Conservation (phyloP, 1,140 invertebrate genomes). For the Monomorium pharaonis region DNA sequence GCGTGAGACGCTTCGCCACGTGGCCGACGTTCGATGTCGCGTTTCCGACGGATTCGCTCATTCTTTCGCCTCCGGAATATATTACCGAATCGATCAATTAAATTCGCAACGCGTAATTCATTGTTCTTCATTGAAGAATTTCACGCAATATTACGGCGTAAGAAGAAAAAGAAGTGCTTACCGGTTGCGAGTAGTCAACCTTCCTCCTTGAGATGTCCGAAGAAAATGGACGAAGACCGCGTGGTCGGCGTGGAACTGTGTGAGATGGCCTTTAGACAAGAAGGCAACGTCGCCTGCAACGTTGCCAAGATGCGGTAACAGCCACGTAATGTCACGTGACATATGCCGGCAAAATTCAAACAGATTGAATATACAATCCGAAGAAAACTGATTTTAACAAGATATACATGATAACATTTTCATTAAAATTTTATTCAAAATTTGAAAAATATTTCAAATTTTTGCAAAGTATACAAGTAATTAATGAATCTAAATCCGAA, state of each 20-base stretch:
- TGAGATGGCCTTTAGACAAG: neutral
- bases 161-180: neutral
- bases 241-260: neutral
- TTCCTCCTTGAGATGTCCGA: constrained; percentile 42
- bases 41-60: constrained; percentile 49
- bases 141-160: neutral
- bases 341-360: neutral
- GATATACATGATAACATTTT: neutral
- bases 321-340: neutral
- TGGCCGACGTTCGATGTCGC: constrained; percentile 76
- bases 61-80: constrained; percentile 29
- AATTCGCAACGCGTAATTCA: neutral
- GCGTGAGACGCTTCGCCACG: constrained; percentile 86
- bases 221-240: constrained; percentile 72
- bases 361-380: neutral
- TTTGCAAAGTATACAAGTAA: neutral
- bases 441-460: neutral
- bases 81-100: neutral
- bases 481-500: neutral
- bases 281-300: neutral
- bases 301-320: neutral
- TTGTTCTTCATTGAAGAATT: neutral
- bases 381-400: neutral
- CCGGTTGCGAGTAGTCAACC: neutral
- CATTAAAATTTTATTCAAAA: neutral